Evolutionary conservation across 1,140 invertebrate species (phyloP), one percentile per base, ranked within the genome.

Genomic region (Trinorchestia longiramus): DNA sequence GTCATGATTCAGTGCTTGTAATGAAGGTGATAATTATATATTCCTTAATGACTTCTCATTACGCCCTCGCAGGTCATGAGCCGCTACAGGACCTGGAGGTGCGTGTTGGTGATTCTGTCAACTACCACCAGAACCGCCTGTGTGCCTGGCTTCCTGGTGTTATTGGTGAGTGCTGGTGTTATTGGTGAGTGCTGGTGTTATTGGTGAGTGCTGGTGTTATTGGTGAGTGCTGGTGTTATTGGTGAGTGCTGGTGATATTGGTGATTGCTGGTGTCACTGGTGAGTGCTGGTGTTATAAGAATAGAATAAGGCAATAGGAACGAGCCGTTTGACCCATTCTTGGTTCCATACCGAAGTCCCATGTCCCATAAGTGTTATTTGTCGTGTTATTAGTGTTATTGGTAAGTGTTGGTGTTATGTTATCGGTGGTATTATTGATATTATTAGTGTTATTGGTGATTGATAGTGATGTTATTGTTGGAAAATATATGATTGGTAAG

Each of bases 81-180:
- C 98, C 98, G n/a, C 97, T 99, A 45, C 98, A 99, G 97, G 99
- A 99, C 97, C 97, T 99, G 91, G 99, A 99, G 97, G 99, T 99
- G 96, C 97, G 99, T 77, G 99, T 99, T 11, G 99, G 99, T 43
- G 99, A 99, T 97, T 99, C 98, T 97, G 98, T 98, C 1, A 98
- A 99, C 97, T 97, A 99, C 77, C 98, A 99, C 97, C 98, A 98
- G 91, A 99, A 99, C 97, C 98, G 99, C 62, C 97, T 99, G 0
- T 99, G 99, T 97, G 98, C 99, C 36, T 99, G 99, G 99, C 99
- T 99, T 97, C 99, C 99, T 0, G 99, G 98, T 95, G 99, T 98
- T n/a, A 98, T 99, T 91, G 98, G 98, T 99, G 97, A 98, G 98
- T 97, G 41, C 0, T 4, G 36, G n/a, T 19, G n/a, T 62, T 15